phyloP scores from a whole-genome alignment of 2,888 invertebrate species.

The Drosophila algonquin region DNA sequence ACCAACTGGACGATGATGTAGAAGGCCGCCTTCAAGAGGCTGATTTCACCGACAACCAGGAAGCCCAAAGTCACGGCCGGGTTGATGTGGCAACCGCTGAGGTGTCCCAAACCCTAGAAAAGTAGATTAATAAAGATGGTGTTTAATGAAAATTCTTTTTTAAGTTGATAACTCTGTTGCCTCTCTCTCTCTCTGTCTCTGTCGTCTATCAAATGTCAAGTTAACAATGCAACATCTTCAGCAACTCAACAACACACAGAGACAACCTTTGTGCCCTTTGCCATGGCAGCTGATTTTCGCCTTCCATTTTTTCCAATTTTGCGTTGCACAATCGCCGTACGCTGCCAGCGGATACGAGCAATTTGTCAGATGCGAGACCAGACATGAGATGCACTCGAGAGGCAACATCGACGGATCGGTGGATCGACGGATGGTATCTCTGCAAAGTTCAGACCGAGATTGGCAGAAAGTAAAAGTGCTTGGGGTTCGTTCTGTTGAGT shows the following conservation, averaged over 20 bases:
- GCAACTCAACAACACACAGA: background rate
- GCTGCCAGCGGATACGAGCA: slow-evolving; percentile 65
- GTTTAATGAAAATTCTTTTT: background rate
- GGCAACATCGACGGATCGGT: slow-evolving; percentile 17
- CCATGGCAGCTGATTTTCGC: slow-evolving; percentile 28
- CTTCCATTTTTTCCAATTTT: slow-evolving; percentile 25
- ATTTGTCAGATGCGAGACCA: slow-evolving; percentile 53
- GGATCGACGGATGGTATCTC: too few species aligned
- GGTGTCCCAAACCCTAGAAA: slow-evolving; percentile 90
- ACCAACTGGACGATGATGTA: slow-evolving; percentile 92
- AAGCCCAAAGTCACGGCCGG: slow-evolving; percentile 95
- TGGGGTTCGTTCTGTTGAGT: slow-evolving; percentile 57
- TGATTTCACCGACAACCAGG: slow-evolving; percentile 91
- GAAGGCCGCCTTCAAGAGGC: slow-evolving; percentile 90
- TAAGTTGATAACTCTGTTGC: background rate
- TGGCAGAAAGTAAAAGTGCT: slow-evolving; percentile 64
- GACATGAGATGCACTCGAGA: slow-evolving; percentile 48
- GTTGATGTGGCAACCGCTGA: slow-evolving; percentile 96
- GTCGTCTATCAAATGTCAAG: slow-evolving; percentile 51
- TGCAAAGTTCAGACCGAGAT: slow-evolving; percentile 32
- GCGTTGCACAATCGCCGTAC: slow-evolving; percentile 31
- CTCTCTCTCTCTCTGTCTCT: background rate
- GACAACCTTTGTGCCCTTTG: slow-evolving; percentile 34
- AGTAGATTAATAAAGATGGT: background rate
- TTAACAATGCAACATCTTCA: slow-evolving; percentile 18